phyloP scores from a whole-genome alignment of 2,888 invertebrate species.

The Lochmaea crataegi region DNA sequence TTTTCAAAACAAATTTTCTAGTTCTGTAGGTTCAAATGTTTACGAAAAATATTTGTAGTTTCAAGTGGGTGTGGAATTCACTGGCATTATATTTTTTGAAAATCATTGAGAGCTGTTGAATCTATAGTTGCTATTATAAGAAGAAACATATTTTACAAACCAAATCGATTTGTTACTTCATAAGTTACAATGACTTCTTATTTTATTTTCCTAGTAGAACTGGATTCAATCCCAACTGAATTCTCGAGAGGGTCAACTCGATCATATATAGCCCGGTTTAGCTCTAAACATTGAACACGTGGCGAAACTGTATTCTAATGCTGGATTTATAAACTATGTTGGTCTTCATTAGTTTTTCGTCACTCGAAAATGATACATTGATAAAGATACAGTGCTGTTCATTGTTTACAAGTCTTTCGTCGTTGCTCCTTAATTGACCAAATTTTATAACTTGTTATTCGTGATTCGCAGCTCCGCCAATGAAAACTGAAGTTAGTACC shows the following conservation, averaged over 20 bases:
- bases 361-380: no score
- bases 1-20: conserved; percentile 6
- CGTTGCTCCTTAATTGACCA: no score
- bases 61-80: conserved; percentile 32
- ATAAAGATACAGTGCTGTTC: no score
- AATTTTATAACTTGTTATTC: no score
- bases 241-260: neutral
- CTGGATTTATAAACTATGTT: no score
- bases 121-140: neutral
- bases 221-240: no score
- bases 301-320: no score
- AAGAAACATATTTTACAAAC: neutral
- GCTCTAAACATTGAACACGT: no score
- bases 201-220: neutral
- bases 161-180: neutral
- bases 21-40: conserved; percentile 16
- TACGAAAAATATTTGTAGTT: conserved; percentile 11
- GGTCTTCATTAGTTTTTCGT: no score
- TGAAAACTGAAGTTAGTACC: no score
- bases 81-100: conserved; percentile 17
- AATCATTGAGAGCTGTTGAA: conserved; percentile 6
- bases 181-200: neutral
- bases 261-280: neutral
- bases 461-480: no score
- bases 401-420: no score